phyloP scores from a whole-genome alignment of 2,888 invertebrate genomes.

The Monopis laevigella region DNA sequence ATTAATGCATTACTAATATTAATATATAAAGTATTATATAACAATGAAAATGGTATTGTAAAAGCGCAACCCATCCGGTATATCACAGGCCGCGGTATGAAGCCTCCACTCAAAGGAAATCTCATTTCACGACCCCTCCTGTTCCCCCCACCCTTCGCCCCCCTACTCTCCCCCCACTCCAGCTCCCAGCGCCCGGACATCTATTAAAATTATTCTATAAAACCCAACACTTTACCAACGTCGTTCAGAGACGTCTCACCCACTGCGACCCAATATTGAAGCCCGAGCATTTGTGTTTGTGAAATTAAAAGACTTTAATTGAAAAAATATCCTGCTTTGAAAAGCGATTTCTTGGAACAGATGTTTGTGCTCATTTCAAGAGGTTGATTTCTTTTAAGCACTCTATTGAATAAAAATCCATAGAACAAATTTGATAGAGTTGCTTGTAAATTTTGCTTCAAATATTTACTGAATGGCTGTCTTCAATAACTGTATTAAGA shows the following conservation, averaged over 20 bases:
- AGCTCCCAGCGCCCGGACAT: slow-evolving; percentile 33
- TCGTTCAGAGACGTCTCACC: slow-evolving; percentile 12
- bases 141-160: slow-evolving; percentile 18
- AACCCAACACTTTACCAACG: slow-evolving; percentile 38
- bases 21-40: too few species aligned
- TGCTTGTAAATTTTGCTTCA: too few species aligned
- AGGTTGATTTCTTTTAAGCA: too few species aligned
- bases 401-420: too few species aligned
- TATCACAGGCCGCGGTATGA: slow-evolving; percentile 16
- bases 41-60: slow-evolving; percentile 7
- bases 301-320: slow-evolving; percentile 11
- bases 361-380: too few species aligned
- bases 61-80: slow-evolving; percentile 4
- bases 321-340: slow-evolving; percentile 10
- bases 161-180: slow-evolving; percentile 22
- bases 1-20: too few species aligned
- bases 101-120: slow-evolving; percentile 58
- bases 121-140: slow-evolving; percentile 46
- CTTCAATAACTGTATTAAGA: too few species aligned
- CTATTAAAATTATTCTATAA: slow-evolving; percentile 58
- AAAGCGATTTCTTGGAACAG: too few species aligned
- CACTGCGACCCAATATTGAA: slow-evolving; percentile 1
- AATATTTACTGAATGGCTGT: too few species aligned
- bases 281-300: slow-evolving; percentile 4
- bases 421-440: too few species aligned